Base-by-base conservation (phyloP, 2,797 vertebrate species). In the Anas acuta region DNA sequence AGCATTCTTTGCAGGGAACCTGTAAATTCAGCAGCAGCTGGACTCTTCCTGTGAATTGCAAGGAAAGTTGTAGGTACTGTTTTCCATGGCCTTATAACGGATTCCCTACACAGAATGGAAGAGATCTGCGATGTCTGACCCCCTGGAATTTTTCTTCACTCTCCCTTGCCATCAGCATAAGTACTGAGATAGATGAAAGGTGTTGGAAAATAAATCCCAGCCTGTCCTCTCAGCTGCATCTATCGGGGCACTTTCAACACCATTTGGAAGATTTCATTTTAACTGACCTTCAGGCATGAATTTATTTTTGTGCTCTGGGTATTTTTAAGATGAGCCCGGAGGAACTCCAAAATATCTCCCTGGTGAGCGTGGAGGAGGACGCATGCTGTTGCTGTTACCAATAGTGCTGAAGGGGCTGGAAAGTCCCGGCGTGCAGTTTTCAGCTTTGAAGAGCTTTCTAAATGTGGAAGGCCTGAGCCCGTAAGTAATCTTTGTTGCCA, bases 301-400 rank as follows among this genome's bases (percentile, higher is more conserved):
- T 96, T 49, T 96, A 90, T 94, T 96, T 97, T 91, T 86, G 45
- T 95, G 39, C 87, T 39, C 26, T 57, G 87, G 62, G 83, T 97
- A 90, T 96, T 96, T 96, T 96, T 90, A 87, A 84, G 85, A 89
- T 80, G 71, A 85, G 62, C 78, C 53, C 43, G 18, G 76, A 97
- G 93, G 96, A 97, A 81, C 90, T 97, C 95, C 85, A 93, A 96
- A 94, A 95, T 95, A 91, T 62, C 89, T 96, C 77, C 30, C 67
- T 93, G 62, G 41, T 94, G 84, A 92, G 92, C 76, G 79, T 61
- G 87, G 93, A 91, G 82, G 89, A 87, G 66, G 93, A 89, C 93
- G 80, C 41, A 37, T 81, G 81, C 41, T 86, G 76, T 92, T 95
- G 74, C 78, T 20, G 9, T 77, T 96, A 87, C 83, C 39, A 87